A percentile compares a stretch with the other conserved stretches of the same genome.
phyloP scores from a whole-genome alignment of 2,888 invertebrate genomes.

The Agonopterix alstromeriana region DNA sequence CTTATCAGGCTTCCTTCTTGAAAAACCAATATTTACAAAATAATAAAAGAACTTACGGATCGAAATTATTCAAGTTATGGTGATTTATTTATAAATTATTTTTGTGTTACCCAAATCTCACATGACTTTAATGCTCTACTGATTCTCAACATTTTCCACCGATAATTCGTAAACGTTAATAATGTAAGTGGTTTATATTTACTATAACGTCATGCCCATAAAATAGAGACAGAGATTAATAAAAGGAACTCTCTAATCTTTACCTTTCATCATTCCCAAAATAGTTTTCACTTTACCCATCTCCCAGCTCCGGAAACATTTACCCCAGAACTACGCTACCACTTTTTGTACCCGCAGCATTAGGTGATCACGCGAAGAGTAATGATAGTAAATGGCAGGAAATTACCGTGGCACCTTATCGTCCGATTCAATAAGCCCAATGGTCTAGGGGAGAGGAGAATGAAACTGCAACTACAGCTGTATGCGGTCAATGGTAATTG shows the following conservation, averaged over 20 bases:
- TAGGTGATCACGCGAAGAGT: constrained; percentile 57
- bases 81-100: no score
- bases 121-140: no score
- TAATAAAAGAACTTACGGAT: no score
- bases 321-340: constrained; percentile 26
- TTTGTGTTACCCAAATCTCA: no score
- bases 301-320: constrained; percentile 29
- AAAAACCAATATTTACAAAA: no score
- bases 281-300: constrained; percentile 10
- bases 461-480: constrained; percentile 65
- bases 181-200: no score
- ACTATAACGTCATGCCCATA: no score
- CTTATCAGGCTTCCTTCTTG: no score
- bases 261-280: constrained; percentile 17
- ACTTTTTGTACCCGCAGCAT: constrained; percentile 35
- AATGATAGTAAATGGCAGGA: constrained; percentile 70
- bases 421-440: constrained; percentile 70
- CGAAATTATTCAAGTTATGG: no score
- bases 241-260: constrained; percentile 37
- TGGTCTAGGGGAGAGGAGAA: constrained; percentile 55
- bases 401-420: constrained; percentile 73
- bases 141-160: no score
- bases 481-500: constrained; percentile 63
- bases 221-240: no score
- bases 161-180: no score